phyloP scores from a whole-genome alignment of 2,888 invertebrate species.

The Phania funesta region DNA sequence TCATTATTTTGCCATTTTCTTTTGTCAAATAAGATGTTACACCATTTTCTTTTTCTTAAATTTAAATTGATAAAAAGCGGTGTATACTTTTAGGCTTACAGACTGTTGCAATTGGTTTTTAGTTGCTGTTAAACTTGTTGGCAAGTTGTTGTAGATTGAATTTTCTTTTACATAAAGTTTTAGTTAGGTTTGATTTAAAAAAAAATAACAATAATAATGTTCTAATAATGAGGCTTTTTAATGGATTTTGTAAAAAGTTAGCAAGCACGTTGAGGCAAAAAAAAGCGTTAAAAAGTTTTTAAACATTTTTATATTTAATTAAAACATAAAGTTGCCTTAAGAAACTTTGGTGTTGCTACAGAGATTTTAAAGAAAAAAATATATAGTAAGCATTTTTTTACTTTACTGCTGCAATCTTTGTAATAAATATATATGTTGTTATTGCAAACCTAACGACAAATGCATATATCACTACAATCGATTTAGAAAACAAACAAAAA shows the following conservation, averaged over 20 bases:
- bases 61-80: slow-evolving; percentile 6
- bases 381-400: background rate
- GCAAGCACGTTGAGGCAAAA: background rate
- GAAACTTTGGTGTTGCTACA: no score
- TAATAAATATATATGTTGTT: background rate
- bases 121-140: slow-evolving; percentile 38
- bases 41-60: background rate
- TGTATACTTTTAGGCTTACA: slow-evolving; percentile 55
- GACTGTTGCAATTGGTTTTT: slow-evolving; percentile 42
- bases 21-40: slow-evolving; percentile 40
- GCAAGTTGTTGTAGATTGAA: background rate
- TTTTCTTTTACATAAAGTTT: background rate
- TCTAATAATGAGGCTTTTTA: background rate
- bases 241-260: background rate
- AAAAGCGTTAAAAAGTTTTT: background rate
- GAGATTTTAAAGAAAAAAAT: background rate
- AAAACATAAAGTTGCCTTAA: no score
- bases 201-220: background rate
- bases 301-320: background rate
- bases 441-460: background rate
- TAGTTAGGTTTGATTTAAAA: background rate
- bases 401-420: background rate
- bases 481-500: background rate
- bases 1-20: slow-evolving; percentile 65
- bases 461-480: background rate